A percentile compares a stretch with the other conserved stretches of the same genome.
Evolutionary conservation across 2,113 vertebrate species (phyloP).

Genomic region (Coptodon bakossiorum): DNA sequence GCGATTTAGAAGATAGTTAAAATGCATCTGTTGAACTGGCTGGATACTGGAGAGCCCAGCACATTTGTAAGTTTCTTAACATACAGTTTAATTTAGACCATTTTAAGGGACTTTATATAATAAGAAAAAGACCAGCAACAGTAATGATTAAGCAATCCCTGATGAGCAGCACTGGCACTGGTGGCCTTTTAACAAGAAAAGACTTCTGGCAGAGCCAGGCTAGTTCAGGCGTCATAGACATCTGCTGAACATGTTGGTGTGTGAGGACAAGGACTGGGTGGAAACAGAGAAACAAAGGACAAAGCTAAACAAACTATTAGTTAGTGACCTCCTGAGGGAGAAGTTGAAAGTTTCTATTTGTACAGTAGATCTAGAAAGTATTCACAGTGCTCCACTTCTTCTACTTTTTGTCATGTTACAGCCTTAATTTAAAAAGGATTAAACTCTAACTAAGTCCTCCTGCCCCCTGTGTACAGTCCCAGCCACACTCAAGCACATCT

Average conservation of each 20-base stretch:
- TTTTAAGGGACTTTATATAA: not conserved
- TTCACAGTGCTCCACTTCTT: too few species aligned
- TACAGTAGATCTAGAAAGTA: too few species aligned
- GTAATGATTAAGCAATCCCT: not conserved
- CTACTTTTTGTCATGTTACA: not conserved
- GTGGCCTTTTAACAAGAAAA: not conserved
- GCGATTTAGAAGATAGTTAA: not conserved
- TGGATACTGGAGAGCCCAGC: not conserved
- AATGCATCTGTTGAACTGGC: not conserved
- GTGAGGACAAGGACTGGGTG: not conserved
- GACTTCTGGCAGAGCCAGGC: not conserved
- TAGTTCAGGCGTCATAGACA: not conserved
- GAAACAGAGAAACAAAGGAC: not conserved
- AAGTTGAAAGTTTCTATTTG: too few species aligned
- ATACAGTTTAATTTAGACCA: not conserved
- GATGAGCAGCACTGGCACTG: not conserved
- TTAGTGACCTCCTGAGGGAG: not conserved
- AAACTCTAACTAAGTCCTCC: not conserved
- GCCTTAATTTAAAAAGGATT: not conserved
- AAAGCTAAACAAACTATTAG: not conserved
- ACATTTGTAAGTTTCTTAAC: not conserved
- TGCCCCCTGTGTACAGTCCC: too few species aligned
- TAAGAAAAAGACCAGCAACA: not conserved
- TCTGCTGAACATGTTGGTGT: not conserved
- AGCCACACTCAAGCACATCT: too few species aligned